phyloP scores from a whole-genome alignment of 35 echinoderm and acorn worm genomes.

The Strongylocentrotus purpuratus region DNA sequence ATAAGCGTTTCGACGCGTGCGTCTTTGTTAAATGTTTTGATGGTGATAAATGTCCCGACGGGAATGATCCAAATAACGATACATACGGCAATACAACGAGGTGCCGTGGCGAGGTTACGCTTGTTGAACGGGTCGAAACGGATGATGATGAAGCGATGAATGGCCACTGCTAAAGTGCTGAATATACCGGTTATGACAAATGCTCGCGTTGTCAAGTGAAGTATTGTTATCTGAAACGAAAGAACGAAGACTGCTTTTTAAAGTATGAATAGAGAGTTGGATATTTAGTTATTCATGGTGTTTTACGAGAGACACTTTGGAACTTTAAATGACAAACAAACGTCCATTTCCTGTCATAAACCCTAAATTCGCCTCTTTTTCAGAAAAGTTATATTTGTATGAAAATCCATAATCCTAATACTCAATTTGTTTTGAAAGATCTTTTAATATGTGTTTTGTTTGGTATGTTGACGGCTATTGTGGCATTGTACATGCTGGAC shows the following conservation, averaged over 20 bases:
- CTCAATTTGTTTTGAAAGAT: too few species aligned
- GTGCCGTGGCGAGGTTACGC: conserved; percentile 32
- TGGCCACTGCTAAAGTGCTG: background rate
- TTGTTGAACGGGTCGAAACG: conserved; percentile 25
- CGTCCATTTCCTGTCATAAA: too few species aligned
- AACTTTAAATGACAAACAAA: too few species aligned
- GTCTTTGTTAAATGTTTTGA: background rate
- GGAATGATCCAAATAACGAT: background rate
- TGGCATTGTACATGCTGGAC: too few species aligned
- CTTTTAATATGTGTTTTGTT: too few species aligned
- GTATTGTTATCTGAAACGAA: background rate
- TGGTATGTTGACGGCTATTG: too few species aligned
- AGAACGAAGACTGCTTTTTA: background rate
- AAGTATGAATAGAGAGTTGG: too few species aligned
- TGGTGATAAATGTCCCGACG: background rate
- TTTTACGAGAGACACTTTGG: too few species aligned
- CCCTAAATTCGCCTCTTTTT: too few species aligned
- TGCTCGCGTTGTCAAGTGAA: background rate
- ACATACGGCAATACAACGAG: background rate
- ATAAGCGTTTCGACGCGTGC: background rate
- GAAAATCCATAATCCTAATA: too few species aligned
- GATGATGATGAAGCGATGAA: conserved; percentile 30
- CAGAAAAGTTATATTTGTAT: too few species aligned
- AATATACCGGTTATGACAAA: background rate
- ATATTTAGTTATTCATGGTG: too few species aligned